phyloP scores from a whole-genome alignment of 2,888 invertebrate genomes.

The Crocallis elinguaria region DNA sequence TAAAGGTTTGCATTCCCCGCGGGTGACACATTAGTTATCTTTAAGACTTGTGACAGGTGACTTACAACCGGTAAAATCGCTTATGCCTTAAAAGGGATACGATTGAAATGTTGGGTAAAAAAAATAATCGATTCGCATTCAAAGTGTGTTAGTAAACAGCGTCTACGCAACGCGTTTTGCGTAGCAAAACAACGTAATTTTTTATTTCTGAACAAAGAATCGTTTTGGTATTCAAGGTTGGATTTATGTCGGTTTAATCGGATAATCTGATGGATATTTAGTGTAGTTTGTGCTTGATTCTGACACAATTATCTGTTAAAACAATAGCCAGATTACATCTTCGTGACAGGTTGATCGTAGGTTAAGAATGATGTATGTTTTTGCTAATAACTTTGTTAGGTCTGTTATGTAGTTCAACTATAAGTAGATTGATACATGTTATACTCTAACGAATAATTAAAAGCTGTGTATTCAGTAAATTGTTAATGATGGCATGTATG shows the following conservation, averaged over 20 bases:
- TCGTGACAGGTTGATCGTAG: conserved; percentile 43
- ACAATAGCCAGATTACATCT: conserved; percentile 47
- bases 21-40: conserved; percentile 58
- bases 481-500: too few species aligned
- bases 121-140: conserved; percentile 62
- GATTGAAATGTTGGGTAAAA: conserved; percentile 61
- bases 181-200: conserved; percentile 35
- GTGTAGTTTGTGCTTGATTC: conserved; percentile 31
- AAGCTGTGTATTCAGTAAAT: too few species aligned
- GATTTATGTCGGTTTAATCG: conserved; percentile 23
- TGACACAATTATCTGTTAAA: conserved; percentile 40
- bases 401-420: too few species aligned
- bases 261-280: conserved; percentile 28
- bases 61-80: conserved; percentile 64
- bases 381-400: neutral
- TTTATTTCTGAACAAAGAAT: conserved; percentile 34
- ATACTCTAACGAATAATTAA: too few species aligned
- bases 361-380: conserved; percentile 37
- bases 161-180: conserved; percentile 50
- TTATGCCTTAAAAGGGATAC: conserved; percentile 62
- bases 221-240: conserved; percentile 38
- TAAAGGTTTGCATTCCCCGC: conserved; percentile 48
- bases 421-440: too few species aligned
- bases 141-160: conserved; percentile 62
- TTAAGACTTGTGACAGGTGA: conserved; percentile 69